Evolutionary conservation across 2,113 vertebrate genomes (phyloP).

Genomic region (Poeciliopsis occidentalis): DNA sequence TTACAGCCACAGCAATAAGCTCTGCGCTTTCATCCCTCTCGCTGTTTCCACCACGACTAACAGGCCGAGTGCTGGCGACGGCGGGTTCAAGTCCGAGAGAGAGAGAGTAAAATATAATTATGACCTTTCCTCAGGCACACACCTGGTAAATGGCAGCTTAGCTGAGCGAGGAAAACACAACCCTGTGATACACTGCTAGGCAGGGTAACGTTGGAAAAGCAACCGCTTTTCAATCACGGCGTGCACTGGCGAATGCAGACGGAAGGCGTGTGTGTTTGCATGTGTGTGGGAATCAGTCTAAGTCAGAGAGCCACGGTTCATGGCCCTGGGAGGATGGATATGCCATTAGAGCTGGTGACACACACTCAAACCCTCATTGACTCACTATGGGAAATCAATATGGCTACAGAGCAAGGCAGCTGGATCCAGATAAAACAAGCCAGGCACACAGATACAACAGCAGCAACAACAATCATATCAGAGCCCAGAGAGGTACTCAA

Average conservation of each 20-base stretch:
- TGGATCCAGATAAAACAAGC: slow-evolving; percentile 63
- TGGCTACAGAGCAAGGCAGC: slow-evolving; percentile 60
- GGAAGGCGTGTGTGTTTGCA: background rate
- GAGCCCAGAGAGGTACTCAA: slow-evolving; percentile 34
- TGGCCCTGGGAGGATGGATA: slow-evolving; percentile 71
- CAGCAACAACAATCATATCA: slow-evolving; percentile 48
- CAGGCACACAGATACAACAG: slow-evolving; percentile 45
- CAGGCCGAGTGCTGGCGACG: slow-evolving; percentile 3
- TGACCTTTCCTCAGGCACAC: slow-evolving; percentile 48
- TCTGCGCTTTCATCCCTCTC: slow-evolving; percentile 6
- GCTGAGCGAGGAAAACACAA: slow-evolving; percentile 45
- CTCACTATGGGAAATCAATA: slow-evolving; percentile 76
- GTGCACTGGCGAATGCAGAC: slow-evolving; percentile 40
- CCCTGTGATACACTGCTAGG: background rate
- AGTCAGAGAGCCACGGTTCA: slow-evolving; percentile 59
- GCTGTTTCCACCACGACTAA: slow-evolving; percentile 27
- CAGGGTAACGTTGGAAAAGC: slow-evolving; percentile 21
- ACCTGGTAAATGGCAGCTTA: slow-evolving; percentile 37
- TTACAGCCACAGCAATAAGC: slow-evolving; percentile 43
- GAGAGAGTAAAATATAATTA: slow-evolving; percentile 42
- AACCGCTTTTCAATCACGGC: slow-evolving; percentile 9
- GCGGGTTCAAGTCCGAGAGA: slow-evolving; percentile 22
- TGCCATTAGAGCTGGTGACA: slow-evolving; percentile 73
- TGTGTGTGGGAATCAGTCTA: slow-evolving; percentile 34
- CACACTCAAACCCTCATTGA: slow-evolving; percentile 77